Base-by-base conservation (phyloP, 2,888 invertebrate species). In the Thereva unica region DNA sequence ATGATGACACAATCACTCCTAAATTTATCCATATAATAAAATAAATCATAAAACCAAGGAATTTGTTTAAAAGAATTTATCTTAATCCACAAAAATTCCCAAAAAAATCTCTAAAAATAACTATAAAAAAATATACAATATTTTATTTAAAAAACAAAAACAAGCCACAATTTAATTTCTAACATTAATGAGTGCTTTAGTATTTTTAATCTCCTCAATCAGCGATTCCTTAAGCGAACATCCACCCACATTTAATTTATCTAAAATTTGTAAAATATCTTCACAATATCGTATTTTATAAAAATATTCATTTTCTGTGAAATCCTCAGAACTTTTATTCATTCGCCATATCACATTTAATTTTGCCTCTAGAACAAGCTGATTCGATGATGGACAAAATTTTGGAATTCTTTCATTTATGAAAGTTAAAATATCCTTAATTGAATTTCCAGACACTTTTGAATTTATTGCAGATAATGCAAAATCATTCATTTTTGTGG, bases 271-370 rank as follows among this genome's bases (percentile, higher is more conserved):
- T 23, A 80, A 71, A n/a, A 81, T 76, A 55, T 80, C 79, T 49
- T 76, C 74, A n/a, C 80, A 79, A 70, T 78, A 81, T n/a, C 75
- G 76, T 71, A 77, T 77, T 61, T 76, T 74, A 67, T 74, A 74
- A n/a, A 73, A 71, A 67, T 76, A 69, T 68, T 81, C 78, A 38
- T 77, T 75, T 6, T 75, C 72, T 3, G 75, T 75, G 53, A 75
- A 80, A 34, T 76, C 75, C 37, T 76, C 78, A 50, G 64, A 3
- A 69, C 34, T 68, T 6, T 77, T 75, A 3, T 77, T 76, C 77
- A 80, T 79, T n/a, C 77, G 76, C 78, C 80, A 80, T 67, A 81
- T 80, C 34, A 79, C 77, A 67, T 78, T 78, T 42, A 80, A 70
- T 71, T 81, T 81, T n/a, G 80, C 75, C 71, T 81, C 81, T 55